phyloP scores from a whole-genome alignment of 2,888 invertebrate species.

The Tetragonisca angustula region DNA sequence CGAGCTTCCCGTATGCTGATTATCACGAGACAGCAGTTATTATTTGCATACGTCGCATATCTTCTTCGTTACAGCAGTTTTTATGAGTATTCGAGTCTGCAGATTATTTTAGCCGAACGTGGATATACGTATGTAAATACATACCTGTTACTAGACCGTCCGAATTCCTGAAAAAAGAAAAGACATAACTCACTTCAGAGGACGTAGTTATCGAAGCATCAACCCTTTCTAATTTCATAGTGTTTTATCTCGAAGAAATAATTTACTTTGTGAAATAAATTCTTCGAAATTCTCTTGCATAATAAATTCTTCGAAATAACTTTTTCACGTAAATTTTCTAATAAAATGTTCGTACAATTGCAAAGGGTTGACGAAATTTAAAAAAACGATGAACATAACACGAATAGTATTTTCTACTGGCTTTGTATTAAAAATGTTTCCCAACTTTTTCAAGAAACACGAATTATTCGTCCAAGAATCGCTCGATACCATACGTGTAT shows the following conservation, averaged over 20 bases:
- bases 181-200: background rate
- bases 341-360: background rate
- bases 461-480: background rate
- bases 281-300: too few relatives aligned
- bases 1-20: background rate
- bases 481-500: background rate
- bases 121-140: slow-evolving; percentile 29
- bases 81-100: background rate
- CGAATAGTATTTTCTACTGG: background rate
- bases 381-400: background rate
- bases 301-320: background rate
- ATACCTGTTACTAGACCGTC: slow-evolving; percentile 71
- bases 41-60: slow-evolving; percentile 22
- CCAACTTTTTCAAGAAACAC: background rate
- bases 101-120: background rate
- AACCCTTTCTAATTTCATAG: background rate
- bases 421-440: too few relatives aligned
- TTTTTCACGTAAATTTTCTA: background rate
- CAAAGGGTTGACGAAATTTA: background rate
- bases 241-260: background rate
- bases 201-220: background rate
- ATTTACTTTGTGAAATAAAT: background rate
- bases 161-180: slow-evolving; percentile 73
- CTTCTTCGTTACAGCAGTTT: background rate
- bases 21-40: background rate